Conservation (phyloP, 2,888 invertebrate species). For the Stratiomys singularior region DNA sequence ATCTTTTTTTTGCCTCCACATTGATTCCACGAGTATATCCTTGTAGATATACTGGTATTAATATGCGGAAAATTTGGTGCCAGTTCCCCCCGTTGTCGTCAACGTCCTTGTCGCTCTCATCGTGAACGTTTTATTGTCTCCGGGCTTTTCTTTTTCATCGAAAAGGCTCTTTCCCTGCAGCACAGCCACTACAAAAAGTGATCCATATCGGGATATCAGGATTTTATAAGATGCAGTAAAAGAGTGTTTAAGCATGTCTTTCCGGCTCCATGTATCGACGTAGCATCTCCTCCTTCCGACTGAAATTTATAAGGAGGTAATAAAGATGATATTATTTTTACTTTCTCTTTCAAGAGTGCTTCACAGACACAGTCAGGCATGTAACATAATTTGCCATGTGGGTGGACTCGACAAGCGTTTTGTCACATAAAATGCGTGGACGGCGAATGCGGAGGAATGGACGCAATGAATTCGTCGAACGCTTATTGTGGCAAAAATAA, state of each 20-base stretch:
- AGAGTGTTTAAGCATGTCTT: slow-evolving; percentile 10
- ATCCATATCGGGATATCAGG: not conserved
- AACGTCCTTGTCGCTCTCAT: not conserved
- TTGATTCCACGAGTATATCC: not conserved
- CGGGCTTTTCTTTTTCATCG: not conserved
- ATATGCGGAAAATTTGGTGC: slow-evolving; percentile 18
- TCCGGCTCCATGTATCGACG: not conserved
- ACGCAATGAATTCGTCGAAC: slow-evolving; percentile 3
- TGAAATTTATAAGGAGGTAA: slow-evolving; percentile 4
- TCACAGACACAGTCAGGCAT: not conserved
- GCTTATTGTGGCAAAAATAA: slow-evolving; percentile 21
- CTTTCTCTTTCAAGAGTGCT: not conserved
- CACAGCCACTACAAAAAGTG: not conserved
- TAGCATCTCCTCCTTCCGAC: not conserved
- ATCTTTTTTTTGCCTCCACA: not conserved
- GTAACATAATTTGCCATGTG: not conserved
- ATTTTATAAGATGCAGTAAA: slow-evolving; percentile 23
- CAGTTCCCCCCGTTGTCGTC: too few relatives aligned
- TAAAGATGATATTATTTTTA: slow-evolving; percentile 10
- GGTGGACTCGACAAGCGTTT: not conserved
- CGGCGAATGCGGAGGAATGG: not conserved
- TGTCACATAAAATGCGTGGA: not conserved
- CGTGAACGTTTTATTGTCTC: not conserved
- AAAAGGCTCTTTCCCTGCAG: not conserved
- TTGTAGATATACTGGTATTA: not conserved